Percentiles rank a stretch among this genome's conserved stretches.
phyloP scores from a whole-genome alignment of 2,888 invertebrate genomes.

The Aproaerema taeniolella region DNA sequence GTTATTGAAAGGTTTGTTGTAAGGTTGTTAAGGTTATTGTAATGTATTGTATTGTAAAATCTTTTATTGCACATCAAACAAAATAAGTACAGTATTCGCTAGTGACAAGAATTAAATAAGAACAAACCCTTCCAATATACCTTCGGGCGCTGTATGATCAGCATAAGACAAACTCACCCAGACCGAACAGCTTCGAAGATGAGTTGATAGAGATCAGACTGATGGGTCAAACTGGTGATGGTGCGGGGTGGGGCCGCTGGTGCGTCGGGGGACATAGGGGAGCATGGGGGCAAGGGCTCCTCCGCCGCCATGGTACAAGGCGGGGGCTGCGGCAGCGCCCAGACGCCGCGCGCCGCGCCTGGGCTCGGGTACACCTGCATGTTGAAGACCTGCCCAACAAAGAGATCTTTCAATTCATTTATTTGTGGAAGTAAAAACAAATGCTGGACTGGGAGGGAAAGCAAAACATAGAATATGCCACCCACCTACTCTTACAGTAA shows the following conservation, averaged over 20 bases:
- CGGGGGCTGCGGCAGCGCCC: slow-evolving; percentile 89
- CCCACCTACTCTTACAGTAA: no score
- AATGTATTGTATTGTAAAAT: no score
- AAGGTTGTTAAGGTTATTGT: no score
- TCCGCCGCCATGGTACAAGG: slow-evolving; percentile 88
- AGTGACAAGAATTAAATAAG: no score
- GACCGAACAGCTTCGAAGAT: slow-evolving; percentile 92
- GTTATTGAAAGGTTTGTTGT: no score
- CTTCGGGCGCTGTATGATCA: no score
- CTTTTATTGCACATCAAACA: no score
- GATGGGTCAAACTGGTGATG: slow-evolving; percentile 53
- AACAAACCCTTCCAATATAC: no score
- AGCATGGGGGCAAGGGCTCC: slow-evolving; percentile 69
- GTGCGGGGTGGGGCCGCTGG: slow-evolving; percentile 58
- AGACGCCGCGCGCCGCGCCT: slow-evolving; percentile 93
- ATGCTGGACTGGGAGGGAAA: no score
- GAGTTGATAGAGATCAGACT: slow-evolving; percentile 78
- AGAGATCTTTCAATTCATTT: background rate
- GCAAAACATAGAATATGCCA: no score
- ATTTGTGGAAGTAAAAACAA: no score
- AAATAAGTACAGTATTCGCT: no score
- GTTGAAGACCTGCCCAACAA: slow-evolving; percentile 7
- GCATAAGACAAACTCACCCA: slow-evolving; percentile 83
- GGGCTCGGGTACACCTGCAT: slow-evolving; percentile 86
- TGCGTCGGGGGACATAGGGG: slow-evolving; percentile 64